phyloP scores from a whole-genome alignment of 2,797 vertebrate species.

The Microcaecilia unicolor region DNA sequence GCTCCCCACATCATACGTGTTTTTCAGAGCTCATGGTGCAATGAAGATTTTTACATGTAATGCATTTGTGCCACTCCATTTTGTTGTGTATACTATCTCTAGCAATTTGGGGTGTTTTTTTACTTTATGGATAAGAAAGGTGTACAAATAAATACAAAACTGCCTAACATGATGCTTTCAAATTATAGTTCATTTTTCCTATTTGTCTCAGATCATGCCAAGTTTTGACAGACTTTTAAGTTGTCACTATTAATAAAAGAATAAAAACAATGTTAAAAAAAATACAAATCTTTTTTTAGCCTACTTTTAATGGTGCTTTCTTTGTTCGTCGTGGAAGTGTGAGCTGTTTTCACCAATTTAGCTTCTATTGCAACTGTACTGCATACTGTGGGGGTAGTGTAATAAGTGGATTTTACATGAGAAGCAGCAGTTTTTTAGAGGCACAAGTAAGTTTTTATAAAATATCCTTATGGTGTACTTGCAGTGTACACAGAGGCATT shows the following conservation, averaged over 20 bases:
- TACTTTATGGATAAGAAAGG: conserved; percentile 54
- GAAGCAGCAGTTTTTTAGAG: too few relatives aligned
- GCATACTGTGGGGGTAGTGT: too few relatives aligned
- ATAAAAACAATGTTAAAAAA: conserved; percentile 18
- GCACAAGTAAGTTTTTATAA: too few relatives aligned
- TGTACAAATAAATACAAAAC: conserved; percentile 22
- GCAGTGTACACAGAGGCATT: too few relatives aligned
- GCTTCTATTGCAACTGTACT: not conserved
- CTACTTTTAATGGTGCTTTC: conserved; percentile 28
- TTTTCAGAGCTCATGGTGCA: conserved; percentile 58
- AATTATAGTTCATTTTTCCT: conserved; percentile 18
- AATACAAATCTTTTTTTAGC: conserved; percentile 17
- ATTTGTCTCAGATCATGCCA: conserved; percentile 43
- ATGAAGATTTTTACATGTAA: conserved; percentile 52
- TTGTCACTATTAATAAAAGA: conserved; percentile 1
- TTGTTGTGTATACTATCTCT: conserved; percentile 50
- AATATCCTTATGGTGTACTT: too few relatives aligned
- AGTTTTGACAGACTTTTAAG: conserved; percentile 38
- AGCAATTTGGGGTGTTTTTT: conserved; percentile 59
- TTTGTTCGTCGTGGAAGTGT: conserved; percentile 23
- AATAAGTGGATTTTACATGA: too few relatives aligned
- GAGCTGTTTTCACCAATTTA: conserved; percentile 20
- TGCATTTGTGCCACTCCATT: conserved; percentile 45
- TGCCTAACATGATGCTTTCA: not conserved
- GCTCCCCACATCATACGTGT: conserved; percentile 62